These are phyloP conservation scores for Potamarius usumacintae DNA, from an alignment of 2,113 vertebrate species.

Conservation along the genomic window DNA sequence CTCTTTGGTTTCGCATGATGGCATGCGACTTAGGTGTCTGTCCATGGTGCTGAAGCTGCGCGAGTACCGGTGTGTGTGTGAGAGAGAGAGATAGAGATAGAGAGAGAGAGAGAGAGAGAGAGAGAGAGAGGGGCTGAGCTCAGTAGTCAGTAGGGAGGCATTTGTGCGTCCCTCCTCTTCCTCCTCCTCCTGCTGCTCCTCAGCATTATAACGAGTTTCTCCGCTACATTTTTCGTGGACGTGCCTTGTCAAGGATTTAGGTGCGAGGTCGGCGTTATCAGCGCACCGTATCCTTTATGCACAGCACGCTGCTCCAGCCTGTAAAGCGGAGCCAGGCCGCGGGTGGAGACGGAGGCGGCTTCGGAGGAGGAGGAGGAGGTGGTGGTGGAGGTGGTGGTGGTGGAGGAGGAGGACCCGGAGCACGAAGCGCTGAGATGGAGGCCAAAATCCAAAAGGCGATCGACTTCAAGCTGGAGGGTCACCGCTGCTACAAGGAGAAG, in stretches of 20 bases:
- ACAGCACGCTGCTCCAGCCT: slow-evolving; percentile 72
- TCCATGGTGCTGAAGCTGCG: slow-evolving; percentile 17
- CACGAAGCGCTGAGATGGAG: slow-evolving; percentile 73
- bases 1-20: slow-evolving; percentile 5
- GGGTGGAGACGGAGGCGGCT: slow-evolving; percentile 76
- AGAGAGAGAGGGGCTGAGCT: slow-evolving; percentile 5
- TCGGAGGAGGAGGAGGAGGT: slow-evolving; percentile 62
- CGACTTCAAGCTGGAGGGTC: slow-evolving; percentile 87
- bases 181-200: background rate
- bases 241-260: background rate
- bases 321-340: slow-evolving; percentile 69
- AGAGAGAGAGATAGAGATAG: background rate
- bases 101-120: background rate
- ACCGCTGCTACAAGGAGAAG: slow-evolving; percentile 90
- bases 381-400: slow-evolving; percentile 44
- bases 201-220: background rate
- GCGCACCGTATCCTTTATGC: slow-evolving; percentile 71
- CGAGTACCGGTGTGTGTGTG: background rate
- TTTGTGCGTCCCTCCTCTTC: background rate
- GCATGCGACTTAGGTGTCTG: background rate
- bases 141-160: background rate
- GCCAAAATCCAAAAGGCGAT: slow-evolving; percentile 85
- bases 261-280: background rate
- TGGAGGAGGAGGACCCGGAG: slow-evolving; percentile 58
- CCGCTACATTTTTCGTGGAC: background rate